Evolutionary conservation across 2,797 vertebrate species (phyloP), one percentile per base, ranked within the genome.

Genomic region (Tapera naevia): DNA sequence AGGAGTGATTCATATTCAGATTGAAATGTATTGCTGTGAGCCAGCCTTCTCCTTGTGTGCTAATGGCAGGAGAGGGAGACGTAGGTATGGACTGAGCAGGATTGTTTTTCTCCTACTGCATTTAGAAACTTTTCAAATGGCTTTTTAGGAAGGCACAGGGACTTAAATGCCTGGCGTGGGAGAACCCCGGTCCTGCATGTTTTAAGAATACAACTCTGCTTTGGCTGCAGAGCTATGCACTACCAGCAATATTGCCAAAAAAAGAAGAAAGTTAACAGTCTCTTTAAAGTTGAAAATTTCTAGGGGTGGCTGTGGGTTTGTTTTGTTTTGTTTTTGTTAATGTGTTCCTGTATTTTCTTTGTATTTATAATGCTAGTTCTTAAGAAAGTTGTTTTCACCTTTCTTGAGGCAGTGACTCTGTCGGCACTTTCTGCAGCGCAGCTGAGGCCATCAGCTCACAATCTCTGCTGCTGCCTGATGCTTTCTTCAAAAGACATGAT

Each of bases 1-100:
- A 94, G 88, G 86, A 91, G 86, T 76, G 89, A 91, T 97, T 96
- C 89, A 90, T 94, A 87, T 89, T 90, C 80, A 90, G 65, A 96
- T 87, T 27, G 76, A 82, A 90, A 71, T n/a, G 33, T 56, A 54
- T 88, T 88, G 60, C 89, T 95, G 74, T 82, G 90, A 93, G 71
- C 53, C 83, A 94, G 13, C 89, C 61, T 94, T 67, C 37, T 94
- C 18, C 57, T 71, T 1, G 3, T 74, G 83, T 17, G 4, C 66
- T 92, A 82, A 95, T 85, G 74, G 51, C 91, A 91, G 80, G 27
- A 94, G 71, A 90, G 94, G 88, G 92, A 94, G 74, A 84, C 4
- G 15, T 76, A 80, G 61, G 25, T n/a, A 0, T 80, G 56, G 88
- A 85, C 65, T 0, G 0, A 78, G 19, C 27, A 85, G 80, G 71